Evolutionary conservation across 2,888 invertebrate genomes (phyloP).

Genomic region (Gandaritis pyraliata): DNA sequence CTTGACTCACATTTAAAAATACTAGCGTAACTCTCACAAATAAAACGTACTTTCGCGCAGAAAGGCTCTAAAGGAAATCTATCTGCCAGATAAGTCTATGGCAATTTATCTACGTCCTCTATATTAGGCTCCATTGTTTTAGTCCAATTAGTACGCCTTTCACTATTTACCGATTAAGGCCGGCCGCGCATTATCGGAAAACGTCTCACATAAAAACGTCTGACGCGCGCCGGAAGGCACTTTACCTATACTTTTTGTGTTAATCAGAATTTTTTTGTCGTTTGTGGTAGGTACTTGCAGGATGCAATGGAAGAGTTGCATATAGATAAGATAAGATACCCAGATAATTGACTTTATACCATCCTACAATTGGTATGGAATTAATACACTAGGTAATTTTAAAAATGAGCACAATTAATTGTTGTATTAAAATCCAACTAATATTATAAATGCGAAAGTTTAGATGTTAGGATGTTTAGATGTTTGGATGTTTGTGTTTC

Average conservation of each 20-base stretch:
- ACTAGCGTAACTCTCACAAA: background rate
- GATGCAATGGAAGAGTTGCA: no score
- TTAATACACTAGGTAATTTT: no score
- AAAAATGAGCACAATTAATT: no score
- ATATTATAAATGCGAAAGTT: no score
- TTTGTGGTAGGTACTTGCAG: no score
- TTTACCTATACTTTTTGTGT: background rate
- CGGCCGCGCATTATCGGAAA: background rate
- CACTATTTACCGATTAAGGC: slow-evolving; percentile 27
- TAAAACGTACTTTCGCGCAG: background rate
- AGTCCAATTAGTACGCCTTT: slow-evolving; percentile 36
- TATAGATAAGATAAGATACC: no score
- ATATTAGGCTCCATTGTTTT: slow-evolving; percentile 33
- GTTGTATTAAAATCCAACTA: no score
- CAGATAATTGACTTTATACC: no score
- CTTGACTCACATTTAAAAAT: background rate
- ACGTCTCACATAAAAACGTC: background rate
- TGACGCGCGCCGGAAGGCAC: background rate
- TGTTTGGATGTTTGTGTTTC: no score
- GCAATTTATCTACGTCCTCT: slow-evolving; percentile 26
- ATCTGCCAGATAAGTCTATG: slow-evolving; percentile 19
- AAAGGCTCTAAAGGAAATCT: slow-evolving; percentile 13
- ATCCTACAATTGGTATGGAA: no score
- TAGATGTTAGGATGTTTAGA: no score
- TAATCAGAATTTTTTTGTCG: no score